Evolutionary conservation across 2,888 invertebrate species (phyloP).

Genomic region (Tinea semifulvella): DNA sequence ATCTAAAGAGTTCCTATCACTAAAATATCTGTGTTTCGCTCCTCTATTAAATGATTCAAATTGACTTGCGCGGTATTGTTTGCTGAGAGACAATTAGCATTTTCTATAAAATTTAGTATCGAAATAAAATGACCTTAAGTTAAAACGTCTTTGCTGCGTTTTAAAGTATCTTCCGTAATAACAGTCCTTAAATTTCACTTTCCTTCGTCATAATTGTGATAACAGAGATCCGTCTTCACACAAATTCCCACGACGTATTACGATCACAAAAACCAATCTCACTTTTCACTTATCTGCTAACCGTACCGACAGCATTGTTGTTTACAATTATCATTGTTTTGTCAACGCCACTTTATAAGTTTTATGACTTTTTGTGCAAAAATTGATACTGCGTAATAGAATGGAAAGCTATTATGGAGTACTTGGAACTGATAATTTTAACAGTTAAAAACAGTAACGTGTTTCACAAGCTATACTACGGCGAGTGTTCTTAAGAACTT

Average conservation of each 20-base stretch:
- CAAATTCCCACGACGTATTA: background rate
- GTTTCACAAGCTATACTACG: too few relatives aligned
- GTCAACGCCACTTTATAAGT: slow-evolving; percentile 1
- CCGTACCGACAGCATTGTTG: slow-evolving; percentile 8
- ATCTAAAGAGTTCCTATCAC: too few relatives aligned
- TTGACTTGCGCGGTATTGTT: too few relatives aligned
- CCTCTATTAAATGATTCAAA: too few relatives aligned
- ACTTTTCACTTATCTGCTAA: slow-evolving; percentile 8
- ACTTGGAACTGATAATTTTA: background rate
- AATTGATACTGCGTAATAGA: background rate
- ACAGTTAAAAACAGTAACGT: background rate
- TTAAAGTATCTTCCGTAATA: too few relatives aligned
- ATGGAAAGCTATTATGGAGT: slow-evolving; percentile 5
- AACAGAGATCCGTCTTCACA: background rate
- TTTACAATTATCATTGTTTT: slow-evolving; percentile 10
- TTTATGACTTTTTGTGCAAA: slow-evolving; percentile 5
- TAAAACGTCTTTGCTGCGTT: too few relatives aligned
- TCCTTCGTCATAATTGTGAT: background rate
- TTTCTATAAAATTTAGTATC: too few relatives aligned
- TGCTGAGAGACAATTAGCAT: too few relatives aligned
- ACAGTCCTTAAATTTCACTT: slow-evolving; percentile 11
- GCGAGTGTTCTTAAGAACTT: too few relatives aligned
- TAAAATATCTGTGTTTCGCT: too few relatives aligned
- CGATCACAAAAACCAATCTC: slow-evolving; percentile 6
- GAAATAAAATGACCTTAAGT: too few relatives aligned